These are phyloP conservation scores for Aporophyla nigra DNA, from an alignment of 2,888 invertebrate species.

Conservation along the genomic window DNA sequence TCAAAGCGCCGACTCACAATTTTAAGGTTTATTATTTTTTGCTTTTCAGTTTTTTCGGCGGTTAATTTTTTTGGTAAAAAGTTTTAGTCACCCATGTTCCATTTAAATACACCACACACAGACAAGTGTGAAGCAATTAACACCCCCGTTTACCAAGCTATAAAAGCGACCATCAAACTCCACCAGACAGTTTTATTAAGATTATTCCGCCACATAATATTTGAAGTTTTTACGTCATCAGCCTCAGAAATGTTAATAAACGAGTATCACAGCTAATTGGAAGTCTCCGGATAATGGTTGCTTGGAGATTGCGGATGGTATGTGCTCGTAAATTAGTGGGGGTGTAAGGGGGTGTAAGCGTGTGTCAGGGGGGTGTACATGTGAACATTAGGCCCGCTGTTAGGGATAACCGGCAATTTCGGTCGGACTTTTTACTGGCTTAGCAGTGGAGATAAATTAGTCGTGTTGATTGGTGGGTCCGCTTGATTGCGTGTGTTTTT, in stretches of 20 bases:
- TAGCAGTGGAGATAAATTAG: slow-evolving; percentile 48
- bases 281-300: slow-evolving; percentile 64
- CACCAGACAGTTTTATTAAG: slow-evolving; percentile 58
- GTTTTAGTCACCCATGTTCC: no score
- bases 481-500: slow-evolving; percentile 52
- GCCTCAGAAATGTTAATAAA: slow-evolving; percentile 65
- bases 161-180: slow-evolving; percentile 58
- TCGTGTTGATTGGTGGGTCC: slow-evolving; percentile 48
- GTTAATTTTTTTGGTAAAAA: no score
- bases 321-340: slow-evolving; percentile 66
- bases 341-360: slow-evolving; percentile 26
- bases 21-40: no score
- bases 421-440: slow-evolving; percentile 59
- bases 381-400: slow-evolving; percentile 57
- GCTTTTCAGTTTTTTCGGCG: no score
- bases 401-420: slow-evolving; percentile 62
- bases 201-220: slow-evolving; percentile 65
- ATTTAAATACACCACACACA: slow-evolving; percentile 4
- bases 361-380: slow-evolving; percentile 25
- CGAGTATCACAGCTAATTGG: slow-evolving; percentile 68
- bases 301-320: slow-evolving; percentile 68
- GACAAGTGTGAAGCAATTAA: slow-evolving; percentile 43
- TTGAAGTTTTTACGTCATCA: slow-evolving; percentile 64
- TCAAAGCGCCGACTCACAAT: no score
- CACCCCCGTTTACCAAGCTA: slow-evolving; percentile 44